phyloP scores from a whole-genome alignment of 2,888 invertebrate genomes.

The Corbicula japonica region DNA sequence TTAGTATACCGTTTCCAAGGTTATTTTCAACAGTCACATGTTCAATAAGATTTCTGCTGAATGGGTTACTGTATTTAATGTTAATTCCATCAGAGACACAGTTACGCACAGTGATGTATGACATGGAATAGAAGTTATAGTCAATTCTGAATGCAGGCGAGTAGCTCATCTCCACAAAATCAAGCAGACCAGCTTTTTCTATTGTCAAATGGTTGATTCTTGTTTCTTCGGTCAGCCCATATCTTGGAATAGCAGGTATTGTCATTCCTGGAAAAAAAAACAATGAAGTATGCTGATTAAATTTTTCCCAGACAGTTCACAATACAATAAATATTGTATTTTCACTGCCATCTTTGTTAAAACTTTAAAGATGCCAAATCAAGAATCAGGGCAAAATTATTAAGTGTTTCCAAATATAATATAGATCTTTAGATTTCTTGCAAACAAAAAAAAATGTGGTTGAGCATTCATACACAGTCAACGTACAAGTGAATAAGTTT shows the following conservation, averaged over 20 bases:
- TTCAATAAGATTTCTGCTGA: conserved; percentile 91
- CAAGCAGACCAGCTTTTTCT: conserved; percentile 93
- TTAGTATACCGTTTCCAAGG: conserved; percentile 93
- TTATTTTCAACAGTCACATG: conserved; percentile 88
- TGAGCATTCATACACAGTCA: too few relatives aligned
- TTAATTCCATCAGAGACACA: conserved; percentile 98
- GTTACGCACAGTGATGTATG: conserved; percentile 90
- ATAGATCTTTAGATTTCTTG: too few relatives aligned
- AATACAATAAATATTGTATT: too few relatives aligned
- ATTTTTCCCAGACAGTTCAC: too few relatives aligned
- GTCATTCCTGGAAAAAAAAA: conserved; percentile 74
- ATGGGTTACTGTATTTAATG: conserved; percentile 97
- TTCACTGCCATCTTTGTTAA: too few relatives aligned
- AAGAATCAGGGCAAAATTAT: too few relatives aligned
- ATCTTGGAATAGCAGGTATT: conserved; percentile 76
- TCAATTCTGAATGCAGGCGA: conserved; percentile 88
- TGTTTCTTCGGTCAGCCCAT: conserved; percentile 66
- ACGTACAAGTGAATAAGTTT: too few relatives aligned
- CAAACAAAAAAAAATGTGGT: too few relatives aligned
- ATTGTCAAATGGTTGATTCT: conserved; percentile 78
- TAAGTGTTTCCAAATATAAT: too few relatives aligned
- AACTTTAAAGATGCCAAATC: too few relatives aligned
- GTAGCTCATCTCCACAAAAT: conserved; percentile 93
- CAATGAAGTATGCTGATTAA: too few relatives aligned
- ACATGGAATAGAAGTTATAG: conserved; percentile 88